A percentile compares a stretch with the other conserved stretches of the same genome.
phyloP scores from a whole-genome alignment of 2,113 vertebrate genomes.

The Bos javanicus region DNA sequence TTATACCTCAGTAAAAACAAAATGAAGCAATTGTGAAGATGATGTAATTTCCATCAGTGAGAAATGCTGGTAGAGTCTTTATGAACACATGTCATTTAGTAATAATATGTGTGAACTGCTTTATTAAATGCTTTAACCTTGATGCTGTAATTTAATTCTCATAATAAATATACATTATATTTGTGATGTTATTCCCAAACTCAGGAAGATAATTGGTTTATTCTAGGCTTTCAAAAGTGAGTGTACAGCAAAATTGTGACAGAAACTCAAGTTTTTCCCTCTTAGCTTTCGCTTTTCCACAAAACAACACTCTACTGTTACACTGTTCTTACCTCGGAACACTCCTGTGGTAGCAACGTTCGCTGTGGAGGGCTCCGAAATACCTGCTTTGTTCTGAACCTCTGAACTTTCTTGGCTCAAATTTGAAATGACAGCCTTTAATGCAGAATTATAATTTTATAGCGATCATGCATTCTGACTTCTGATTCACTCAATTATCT shows the following conservation, averaged over 20 bases:
- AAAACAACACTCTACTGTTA: fast-evolving
- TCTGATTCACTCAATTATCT: neutral
- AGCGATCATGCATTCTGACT: neutral
- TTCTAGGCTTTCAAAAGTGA: neutral
- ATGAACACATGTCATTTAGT: fast-evolving
- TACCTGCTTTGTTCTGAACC: neutral
- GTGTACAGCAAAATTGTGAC: too few relatives aligned
- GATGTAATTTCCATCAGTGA: neutral
- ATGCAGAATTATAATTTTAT: neutral
- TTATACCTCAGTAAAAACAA: neutral
- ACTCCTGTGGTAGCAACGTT: fast-evolving
- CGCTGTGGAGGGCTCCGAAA: too few relatives aligned
- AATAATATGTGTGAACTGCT: fast-evolving
- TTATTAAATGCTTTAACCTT: neutral
- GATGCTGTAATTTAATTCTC: neutral
- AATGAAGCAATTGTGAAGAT: neutral
- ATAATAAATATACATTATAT: too few relatives aligned
- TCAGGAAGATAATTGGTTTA: neutral
- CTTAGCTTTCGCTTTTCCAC: neutral
- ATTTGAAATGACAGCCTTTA: neutral
- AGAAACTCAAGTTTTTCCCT: neutral
- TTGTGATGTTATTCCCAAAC: neutral
- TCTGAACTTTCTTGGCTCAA: neutral
- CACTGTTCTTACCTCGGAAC: fast-evolving
- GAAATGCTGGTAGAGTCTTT: neutral